Percentiles rank a stretch among this genome's conserved stretches.
phyloP scores from a whole-genome alignment of 2,113 vertebrate genomes.

The Odontesthes bonariensis region DNA sequence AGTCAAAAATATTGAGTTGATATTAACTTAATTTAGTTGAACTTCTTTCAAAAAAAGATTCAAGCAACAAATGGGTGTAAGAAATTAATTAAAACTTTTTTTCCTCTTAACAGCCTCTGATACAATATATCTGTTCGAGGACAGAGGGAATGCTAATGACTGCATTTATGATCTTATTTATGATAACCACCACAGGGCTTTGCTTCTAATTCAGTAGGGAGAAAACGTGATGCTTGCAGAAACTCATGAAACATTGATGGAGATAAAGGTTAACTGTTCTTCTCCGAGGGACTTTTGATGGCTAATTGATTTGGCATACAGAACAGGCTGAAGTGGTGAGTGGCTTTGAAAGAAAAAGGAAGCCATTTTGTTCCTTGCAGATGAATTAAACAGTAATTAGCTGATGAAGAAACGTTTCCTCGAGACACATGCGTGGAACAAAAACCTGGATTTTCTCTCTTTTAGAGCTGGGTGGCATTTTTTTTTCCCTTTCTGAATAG shows the following conservation, averaged over 20 bases:
- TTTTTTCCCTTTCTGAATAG: slow-evolving; percentile 18
- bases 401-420: slow-evolving; percentile 43
- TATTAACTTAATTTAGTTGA: too few species aligned
- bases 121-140: slow-evolving; percentile 30
- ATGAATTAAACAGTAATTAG: slow-evolving; percentile 61
- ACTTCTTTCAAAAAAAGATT: neutral
- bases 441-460: slow-evolving; percentile 39
- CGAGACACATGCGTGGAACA: slow-evolving; percentile 44
- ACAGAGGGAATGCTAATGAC: slow-evolving; percentile 58
- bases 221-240: neutral
- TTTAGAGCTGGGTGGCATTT: slow-evolving; percentile 38
- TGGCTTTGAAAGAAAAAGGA: slow-evolving; percentile 54
- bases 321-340: slow-evolving; percentile 38
- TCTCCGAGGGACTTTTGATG: slow-evolving; percentile 64
- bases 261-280: slow-evolving; percentile 77
- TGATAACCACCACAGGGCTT: slow-evolving; percentile 17
- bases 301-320: slow-evolving; percentile 75
- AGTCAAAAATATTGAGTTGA: too few species aligned
- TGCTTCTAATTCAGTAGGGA: slow-evolving; percentile 24
- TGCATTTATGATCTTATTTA: slow-evolving; percentile 63
- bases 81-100: slow-evolving; percentile 23
- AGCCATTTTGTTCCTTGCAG: slow-evolving; percentile 49
- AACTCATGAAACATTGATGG: slow-evolving; percentile 77
- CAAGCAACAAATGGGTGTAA: slow-evolving; percentile 15
- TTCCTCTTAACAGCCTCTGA: slow-evolving; percentile 23